phyloP scores from a whole-genome alignment of 2,888 invertebrate species.

The Odontomyia ornata region DNA sequence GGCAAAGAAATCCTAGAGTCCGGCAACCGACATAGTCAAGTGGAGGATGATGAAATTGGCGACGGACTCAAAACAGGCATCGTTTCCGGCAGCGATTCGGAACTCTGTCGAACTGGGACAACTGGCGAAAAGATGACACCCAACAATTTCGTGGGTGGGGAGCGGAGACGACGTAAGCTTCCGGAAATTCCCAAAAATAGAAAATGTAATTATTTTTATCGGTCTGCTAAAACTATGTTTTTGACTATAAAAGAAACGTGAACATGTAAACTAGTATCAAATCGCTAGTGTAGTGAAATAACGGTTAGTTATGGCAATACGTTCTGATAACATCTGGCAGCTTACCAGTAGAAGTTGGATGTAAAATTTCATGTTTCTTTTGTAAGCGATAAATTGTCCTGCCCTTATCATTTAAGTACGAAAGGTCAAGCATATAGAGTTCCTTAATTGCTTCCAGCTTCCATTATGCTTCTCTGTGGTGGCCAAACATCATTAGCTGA shows the following conservation, averaged over 20 bases:
- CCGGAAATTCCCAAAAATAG: constrained; percentile 91
- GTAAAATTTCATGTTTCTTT: too few relatives aligned
- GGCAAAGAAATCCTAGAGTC: constrained; percentile 44
- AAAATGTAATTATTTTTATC: constrained; percentile 72
- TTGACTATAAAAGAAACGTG: too few relatives aligned
- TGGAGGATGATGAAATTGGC: constrained; percentile 65
- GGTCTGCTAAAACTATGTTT: background rate
- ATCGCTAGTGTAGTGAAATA: too few relatives aligned
- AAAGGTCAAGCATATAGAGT: too few relatives aligned
- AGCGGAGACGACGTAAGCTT: constrained; percentile 81
- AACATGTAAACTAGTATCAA: too few relatives aligned
- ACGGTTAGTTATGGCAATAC: too few relatives aligned
- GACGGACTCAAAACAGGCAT: constrained; percentile 60
- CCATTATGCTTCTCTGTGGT: constrained; percentile 69
- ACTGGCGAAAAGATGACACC: constrained; percentile 50
- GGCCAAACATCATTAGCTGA: constrained; percentile 68
- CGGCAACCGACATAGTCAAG: constrained; percentile 45
- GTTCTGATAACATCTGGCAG: too few relatives aligned
- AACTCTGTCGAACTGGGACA: background rate
- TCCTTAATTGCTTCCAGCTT: constrained; percentile 66
- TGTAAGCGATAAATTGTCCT: too few relatives aligned
- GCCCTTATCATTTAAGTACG: too few relatives aligned
- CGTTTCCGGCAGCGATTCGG: constrained; percentile 20
- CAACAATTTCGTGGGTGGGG: constrained; percentile 56
- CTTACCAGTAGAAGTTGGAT: too few relatives aligned